Evolutionary conservation across 2,113 vertebrate genomes (phyloP).

Genomic region (Hyla sarda): DNA sequence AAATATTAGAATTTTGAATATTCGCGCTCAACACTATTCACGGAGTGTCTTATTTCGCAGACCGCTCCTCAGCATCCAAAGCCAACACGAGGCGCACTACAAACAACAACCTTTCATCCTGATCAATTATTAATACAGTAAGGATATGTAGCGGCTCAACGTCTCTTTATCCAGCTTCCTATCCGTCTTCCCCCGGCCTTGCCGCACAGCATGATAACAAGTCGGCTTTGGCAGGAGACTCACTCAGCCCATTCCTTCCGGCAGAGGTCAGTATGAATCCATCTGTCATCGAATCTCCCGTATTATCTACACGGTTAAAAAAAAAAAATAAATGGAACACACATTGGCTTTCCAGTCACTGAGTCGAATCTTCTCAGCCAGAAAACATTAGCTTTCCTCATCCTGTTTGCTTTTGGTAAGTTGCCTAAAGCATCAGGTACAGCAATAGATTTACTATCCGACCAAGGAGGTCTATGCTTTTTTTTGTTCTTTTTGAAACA

Average conservation of each 20-base stretch:
- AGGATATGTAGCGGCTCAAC: not conserved
- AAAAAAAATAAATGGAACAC: not conserved
- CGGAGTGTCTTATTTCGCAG: not conserved
- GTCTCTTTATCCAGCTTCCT: constrained; percentile 26
- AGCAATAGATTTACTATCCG: not conserved
- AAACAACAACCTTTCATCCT: not conserved
- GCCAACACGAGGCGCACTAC: not conserved
- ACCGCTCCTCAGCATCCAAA: not conserved
- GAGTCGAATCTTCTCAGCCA: constrained; percentile 17
- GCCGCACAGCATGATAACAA: constrained; percentile 44
- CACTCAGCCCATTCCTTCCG: constrained; percentile 52
- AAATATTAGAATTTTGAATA: too few species aligned
- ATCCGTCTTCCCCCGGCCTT: not conserved
- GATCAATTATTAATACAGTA: constrained; percentile 16
- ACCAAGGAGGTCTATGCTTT: not conserved
- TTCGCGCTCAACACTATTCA: too few species aligned
- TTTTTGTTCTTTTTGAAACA: not conserved
- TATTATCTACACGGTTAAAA: constrained; percentile 28
- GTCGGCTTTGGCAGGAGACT: constrained; percentile 35
- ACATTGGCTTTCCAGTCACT: constrained; percentile 10
- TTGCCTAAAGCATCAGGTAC: constrained; percentile 49
- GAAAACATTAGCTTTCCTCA: constrained; percentile 34
- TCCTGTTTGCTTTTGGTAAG: constrained; percentile 35
- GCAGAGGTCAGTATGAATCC: constrained; percentile 58
- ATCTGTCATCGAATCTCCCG: constrained; percentile 51